phyloP scores from a whole-genome alignment of 2,797 vertebrate genomes.

The Siniperca scherzeri region DNA sequence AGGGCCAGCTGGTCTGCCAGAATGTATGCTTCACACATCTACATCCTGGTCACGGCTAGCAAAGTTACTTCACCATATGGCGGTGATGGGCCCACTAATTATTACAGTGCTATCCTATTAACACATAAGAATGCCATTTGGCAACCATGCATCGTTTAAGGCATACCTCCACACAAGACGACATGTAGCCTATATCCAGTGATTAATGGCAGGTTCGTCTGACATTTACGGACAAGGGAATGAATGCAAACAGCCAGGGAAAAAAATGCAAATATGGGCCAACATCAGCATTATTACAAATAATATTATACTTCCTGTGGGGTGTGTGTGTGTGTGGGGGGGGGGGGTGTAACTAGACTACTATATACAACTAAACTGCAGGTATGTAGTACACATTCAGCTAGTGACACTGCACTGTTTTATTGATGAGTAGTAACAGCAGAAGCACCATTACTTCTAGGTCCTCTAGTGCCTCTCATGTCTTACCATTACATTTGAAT shows the following conservation, averaged over 20 bases:
- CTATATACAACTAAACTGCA: conserved; percentile 22
- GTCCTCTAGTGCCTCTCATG: background rate
- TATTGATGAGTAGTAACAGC: conserved; percentile 27
- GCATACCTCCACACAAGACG: conserved; percentile 45
- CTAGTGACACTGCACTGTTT: conserved; percentile 28
- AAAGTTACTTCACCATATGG: conserved; percentile 74
- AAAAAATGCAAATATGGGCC: conserved; percentile 55
- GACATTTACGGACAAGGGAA: conserved; percentile 67
- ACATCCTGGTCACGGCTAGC: conserved; percentile 70
- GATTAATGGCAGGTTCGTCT: conserved; percentile 54
- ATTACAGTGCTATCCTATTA: conserved; percentile 78
- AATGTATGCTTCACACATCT: conserved; percentile 68
- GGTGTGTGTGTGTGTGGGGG: no score
- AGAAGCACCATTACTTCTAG: conserved; percentile 1
- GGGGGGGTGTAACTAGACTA: conserved; percentile 18
- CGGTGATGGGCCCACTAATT: conserved; percentile 78
- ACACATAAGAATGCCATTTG: conserved; percentile 74
- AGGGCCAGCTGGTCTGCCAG: conserved; percentile 65
- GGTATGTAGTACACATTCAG: conserved; percentile 15
- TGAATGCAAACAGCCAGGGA: conserved; percentile 42
- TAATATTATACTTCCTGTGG: conserved; percentile 30
- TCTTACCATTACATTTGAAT: conserved; percentile 26
- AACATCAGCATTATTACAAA: conserved; percentile 50
- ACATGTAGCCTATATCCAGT: conserved; percentile 49
- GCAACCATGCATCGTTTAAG: conserved; percentile 73